Base-by-base conservation (phyloP, 35 echinoderm and acorn worm genomes). In the Heliocidaris erythrogramma region DNA sequence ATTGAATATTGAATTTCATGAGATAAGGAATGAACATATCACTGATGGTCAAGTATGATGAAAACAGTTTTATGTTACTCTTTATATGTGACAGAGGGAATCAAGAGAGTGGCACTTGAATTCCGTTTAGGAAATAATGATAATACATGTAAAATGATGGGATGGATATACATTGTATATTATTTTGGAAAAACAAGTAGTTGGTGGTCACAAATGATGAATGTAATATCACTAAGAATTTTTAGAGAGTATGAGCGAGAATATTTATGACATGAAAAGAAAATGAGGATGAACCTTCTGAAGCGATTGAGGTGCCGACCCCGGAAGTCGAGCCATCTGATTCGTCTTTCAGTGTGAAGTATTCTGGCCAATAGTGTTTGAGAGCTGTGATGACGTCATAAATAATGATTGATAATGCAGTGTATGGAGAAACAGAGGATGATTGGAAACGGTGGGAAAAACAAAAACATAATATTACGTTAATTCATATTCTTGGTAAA, bases 261-360 rank as follows among this genome's bases (percentile, higher is more conserved):
- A 78, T n/a, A 0, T 24, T 71, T 27, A 47, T 89, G 87, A 89
- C 1, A 89, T 47, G 87, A 86, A 48, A 5, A 48, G 32, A 30
- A 48, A 48, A 8, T 47, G 31, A 17, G 87, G 87, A 78, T 78
- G 65, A 5, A 96, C 95, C 93, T 96, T 96, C 95, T 48, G 95
- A 96, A 21, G 32, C 87, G 60, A 94, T 69, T 21, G 93, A 94
- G 14, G 95, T 96, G 18, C 93, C 95, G 14, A 96, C 85, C 42
- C 95, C 95, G 29, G 95, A 96, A 11, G 95, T 59, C 9, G 94
- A 95, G 24, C 48, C 42, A 30, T 95, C 94, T 52, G 94, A 95
- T 48, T 85, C 94, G 30, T 30, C 94, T 90, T 49, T 88, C 30
- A 52, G 60, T 1, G n/a, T 95, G 85, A 88, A 50, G 49, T 85